These are phyloP conservation scores for Xanthorhoe designata DNA, from an alignment of 2,888 invertebrate species.

Conservation along the genomic window DNA sequence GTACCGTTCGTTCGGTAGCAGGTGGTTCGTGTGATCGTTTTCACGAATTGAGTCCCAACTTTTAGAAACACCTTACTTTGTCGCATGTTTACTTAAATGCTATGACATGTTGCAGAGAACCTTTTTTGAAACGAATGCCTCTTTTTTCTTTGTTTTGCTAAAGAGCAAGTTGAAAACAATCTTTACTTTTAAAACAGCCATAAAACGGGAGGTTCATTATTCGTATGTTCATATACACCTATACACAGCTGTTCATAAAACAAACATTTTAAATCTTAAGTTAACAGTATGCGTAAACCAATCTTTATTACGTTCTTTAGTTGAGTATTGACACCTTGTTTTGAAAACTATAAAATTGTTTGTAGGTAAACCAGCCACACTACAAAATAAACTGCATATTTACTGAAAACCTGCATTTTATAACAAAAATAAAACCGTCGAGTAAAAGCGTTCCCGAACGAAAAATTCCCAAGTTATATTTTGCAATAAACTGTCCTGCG, in stretches of 20 bases:
- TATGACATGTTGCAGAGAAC: constrained; percentile 10
- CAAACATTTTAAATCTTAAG: too few relatives aligned
- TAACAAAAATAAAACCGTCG: constrained; percentile 12
- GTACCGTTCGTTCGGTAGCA: constrained; percentile 35
- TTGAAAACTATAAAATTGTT: background rate
- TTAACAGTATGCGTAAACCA: too few relatives aligned
- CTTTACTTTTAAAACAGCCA: background rate
- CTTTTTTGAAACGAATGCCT: constrained; percentile 3
- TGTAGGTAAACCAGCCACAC: background rate
- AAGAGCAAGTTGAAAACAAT: background rate
- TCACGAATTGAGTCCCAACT: constrained; percentile 42
- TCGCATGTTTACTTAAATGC: constrained; percentile 30
- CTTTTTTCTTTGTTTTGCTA: background rate
- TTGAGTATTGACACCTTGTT: background rate
- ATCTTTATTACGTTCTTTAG: too few relatives aligned
- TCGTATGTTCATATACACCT: too few relatives aligned
- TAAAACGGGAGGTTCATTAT: too few relatives aligned
- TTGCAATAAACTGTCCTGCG: constrained; percentile 24
- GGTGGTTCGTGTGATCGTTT: constrained; percentile 42
- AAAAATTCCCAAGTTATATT: constrained; percentile 29
- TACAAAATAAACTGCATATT: constrained; percentile 10
- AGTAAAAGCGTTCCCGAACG: constrained; percentile 19
- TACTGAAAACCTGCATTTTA: constrained; percentile 7
- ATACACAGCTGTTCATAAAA: too few relatives aligned
- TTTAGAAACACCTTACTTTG: constrained; percentile 32